phyloP scores from a whole-genome alignment of 2,797 vertebrate genomes.

The Premnoplex brunnescens region DNA sequence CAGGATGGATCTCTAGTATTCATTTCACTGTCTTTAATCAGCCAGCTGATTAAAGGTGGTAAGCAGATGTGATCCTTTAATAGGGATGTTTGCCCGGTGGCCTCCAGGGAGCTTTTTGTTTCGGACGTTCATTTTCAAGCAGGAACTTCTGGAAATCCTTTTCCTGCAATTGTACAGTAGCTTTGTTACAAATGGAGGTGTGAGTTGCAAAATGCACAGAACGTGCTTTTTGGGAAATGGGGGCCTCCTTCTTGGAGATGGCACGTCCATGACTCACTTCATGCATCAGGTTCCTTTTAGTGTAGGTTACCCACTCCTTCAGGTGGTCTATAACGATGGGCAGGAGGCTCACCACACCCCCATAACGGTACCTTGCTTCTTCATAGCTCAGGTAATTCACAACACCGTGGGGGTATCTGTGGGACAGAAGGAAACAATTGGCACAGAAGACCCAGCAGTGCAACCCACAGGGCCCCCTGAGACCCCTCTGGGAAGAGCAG shows the following conservation, averaged over 20 bases:
- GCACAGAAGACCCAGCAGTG: neutral
- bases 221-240: neutral
- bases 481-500: neutral
- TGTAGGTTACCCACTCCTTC: constrained; percentile 65
- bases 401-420: constrained; percentile 80
- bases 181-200: neutral
- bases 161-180: neutral
- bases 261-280: constrained; percentile 51
- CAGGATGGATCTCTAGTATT: neutral
- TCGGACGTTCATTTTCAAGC: neutral
- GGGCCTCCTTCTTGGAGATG: neutral
- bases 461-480: neutral
- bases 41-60: neutral
- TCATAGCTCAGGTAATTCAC: constrained; percentile 82
- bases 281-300: constrained; percentile 42
- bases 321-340: constrained; percentile 78
- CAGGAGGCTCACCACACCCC: constrained; percentile 82
- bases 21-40: neutral
- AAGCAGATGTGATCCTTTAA: neutral
- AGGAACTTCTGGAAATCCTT: neutral
- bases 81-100: constrained; percentile 71
- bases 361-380: constrained; percentile 79
- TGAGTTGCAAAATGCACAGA: neutral
- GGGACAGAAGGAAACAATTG: neutral
- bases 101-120: constrained; percentile 76